Percentiles rank a stretch among this genome's conserved stretches.
These are phyloP conservation scores for Bettongia penicillata DNA, from an alignment of 2,113 vertebrate species.

Conservation along the genomic window DNA sequence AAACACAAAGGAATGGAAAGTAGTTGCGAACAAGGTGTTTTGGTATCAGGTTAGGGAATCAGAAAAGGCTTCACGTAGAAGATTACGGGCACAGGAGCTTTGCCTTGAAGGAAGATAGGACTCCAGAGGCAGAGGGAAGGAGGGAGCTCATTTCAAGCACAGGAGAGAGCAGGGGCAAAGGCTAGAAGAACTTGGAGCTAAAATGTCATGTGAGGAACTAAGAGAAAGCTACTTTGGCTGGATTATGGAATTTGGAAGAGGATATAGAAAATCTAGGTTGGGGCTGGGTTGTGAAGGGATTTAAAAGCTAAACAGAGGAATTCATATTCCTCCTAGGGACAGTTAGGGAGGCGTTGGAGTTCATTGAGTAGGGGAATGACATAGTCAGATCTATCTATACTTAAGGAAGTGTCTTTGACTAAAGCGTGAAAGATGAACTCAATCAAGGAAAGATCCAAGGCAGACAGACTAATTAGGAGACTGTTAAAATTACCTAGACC, in stretches of 20 bases:
- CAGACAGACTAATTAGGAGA: neutral
- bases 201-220: neutral
- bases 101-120: too few relatives aligned
- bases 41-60: too few relatives aligned
- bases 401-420: neutral
- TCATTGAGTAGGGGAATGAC: neutral
- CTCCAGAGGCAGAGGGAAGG: too few relatives aligned
- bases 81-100: too few relatives aligned
- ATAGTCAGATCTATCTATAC: neutral
- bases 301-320: neutral
- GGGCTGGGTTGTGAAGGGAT: neutral
- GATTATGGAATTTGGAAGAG: neutral
- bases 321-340: neutral
- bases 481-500: neutral
- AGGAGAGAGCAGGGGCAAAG: too few relatives aligned
- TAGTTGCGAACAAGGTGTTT: too few relatives aligned
- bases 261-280: neutral
- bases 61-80: too few relatives aligned
- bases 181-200: too few relatives aligned
- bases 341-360: neutral
- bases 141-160: too few relatives aligned
- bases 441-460: neutral
- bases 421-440: neutral
- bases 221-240: neutral
- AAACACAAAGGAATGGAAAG: too few relatives aligned